phyloP scores from a whole-genome alignment of 2,888 invertebrate species.

The Drosophila austrosaltans region DNA sequence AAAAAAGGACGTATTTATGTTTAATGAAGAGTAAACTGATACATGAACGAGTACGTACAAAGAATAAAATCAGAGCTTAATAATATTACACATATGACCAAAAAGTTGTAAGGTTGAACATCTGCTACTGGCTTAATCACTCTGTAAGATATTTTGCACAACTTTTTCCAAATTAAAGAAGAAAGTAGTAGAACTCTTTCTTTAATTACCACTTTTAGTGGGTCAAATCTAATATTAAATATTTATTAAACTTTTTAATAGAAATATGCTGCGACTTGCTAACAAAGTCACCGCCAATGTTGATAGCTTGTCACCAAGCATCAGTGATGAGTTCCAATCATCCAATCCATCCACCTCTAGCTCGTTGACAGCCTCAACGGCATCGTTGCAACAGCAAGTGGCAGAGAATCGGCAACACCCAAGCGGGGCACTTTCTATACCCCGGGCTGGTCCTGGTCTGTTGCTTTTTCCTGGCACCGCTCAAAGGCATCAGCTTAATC shows the following conservation, averaged over 20 bases:
- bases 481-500: slow-evolving; percentile 41
- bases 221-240: neutral
- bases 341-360: slow-evolving; percentile 23
- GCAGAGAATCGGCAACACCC: neutral
- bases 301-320: slow-evolving; percentile 13
- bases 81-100: slow-evolving; percentile 34
- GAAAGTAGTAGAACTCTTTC: neutral
- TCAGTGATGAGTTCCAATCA: slow-evolving; percentile 7
- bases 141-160: slow-evolving; percentile 7
- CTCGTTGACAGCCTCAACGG: slow-evolving; percentile 56
- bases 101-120: slow-evolving; percentile 31
- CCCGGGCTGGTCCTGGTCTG: slow-evolving; percentile 54
- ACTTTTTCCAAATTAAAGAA: neutral
- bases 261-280: neutral
- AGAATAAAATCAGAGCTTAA: slow-evolving; percentile 52
- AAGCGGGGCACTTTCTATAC: slow-evolving; percentile 3
- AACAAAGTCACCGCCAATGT: slow-evolving; percentile 19
- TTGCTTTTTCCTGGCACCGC: slow-evolving; percentile 65
- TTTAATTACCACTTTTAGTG: neutral
- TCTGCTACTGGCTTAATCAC: slow-evolving; percentile 27
- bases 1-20: slow-evolving; percentile 57
- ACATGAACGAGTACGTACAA: slow-evolving; percentile 18
- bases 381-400: slow-evolving; percentile 47
- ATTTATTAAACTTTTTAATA: too few relatives aligned
- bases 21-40: slow-evolving; percentile 59